Evolutionary conservation across 2,797 vertebrate species (phyloP), one percentile per base, ranked within the genome.

Genomic region (Trachurus trachurus): DNA sequence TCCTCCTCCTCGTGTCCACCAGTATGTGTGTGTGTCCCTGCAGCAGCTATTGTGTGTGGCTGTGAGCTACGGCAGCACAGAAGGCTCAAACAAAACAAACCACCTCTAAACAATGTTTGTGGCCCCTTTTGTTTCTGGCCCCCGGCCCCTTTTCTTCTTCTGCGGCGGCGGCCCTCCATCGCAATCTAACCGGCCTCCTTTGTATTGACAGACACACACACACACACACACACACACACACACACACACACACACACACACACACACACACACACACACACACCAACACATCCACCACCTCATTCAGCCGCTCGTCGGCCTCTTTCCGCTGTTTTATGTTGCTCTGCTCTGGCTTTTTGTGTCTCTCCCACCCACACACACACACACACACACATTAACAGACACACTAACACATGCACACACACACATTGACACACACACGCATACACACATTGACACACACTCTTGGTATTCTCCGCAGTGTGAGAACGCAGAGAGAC

Each of bases 291-390:
- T 26, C 26, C 31, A 34, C 5, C 31, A 34, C 31, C 83, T 88
- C 87, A 65, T 90, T 90, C 87, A 87, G 81, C 58, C 0, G 78
- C 86, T 77, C 74, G 29, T 81, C 84, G 22, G 86, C 86, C 82
- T 88, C 87, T 92, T 88, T 88, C 88, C 71, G 78, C 88, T 85
- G 76, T 64, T 87, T 90, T 89, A 83, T 86, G 83, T 89, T 89
- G 90, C 88, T 87, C 87, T 90, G 92, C 89, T 88, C 83, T 84
- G 73, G 63, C 76, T 71, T 86, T 81, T 76, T 80, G 80, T 69
- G 2, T 1, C 63, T n/a, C 47, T 0, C n/a, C 56, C 3, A 11
- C 11, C 9, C 45, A 39, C 15, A 0, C 26, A 26, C 26, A 26
- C 26, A 26, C 26, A 26, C 26, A 26, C 3, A 26, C 26, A 26